phyloP scores from a whole-genome alignment of 2,113 vertebrate species.

The Nycticorax nycticorax region DNA sequence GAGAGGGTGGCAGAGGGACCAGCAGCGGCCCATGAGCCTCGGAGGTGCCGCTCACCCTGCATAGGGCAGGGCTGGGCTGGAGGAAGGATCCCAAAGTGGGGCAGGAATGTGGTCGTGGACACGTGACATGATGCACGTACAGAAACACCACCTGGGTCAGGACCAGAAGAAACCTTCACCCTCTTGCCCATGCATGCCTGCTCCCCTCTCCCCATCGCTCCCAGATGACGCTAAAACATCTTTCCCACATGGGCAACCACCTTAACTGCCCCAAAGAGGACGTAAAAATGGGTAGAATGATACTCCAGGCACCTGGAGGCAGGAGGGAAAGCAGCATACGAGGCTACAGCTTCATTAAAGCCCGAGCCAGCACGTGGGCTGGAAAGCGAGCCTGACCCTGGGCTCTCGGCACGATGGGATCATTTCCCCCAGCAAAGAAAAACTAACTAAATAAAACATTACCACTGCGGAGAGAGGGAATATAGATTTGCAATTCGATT shows the following conservation, averaged over 20 bases:
- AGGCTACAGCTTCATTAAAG: neutral
- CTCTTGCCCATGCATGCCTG: neutral
- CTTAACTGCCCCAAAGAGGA: neutral
- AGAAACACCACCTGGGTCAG: neutral
- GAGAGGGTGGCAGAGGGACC: neutral
- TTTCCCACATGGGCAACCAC: rapidly evolving
- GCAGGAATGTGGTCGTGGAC: rapidly evolving
- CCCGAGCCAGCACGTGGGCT: neutral
- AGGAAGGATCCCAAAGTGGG: neutral
- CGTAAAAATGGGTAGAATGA: neutral
- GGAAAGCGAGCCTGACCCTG: neutral
- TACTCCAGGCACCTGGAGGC: neutral
- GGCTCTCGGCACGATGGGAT: neutral
- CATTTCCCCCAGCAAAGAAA: slow-evolving; percentile 15
- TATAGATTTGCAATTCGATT: slow-evolving; percentile 51
- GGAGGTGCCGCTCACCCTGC: rapidly evolving
- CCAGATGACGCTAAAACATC: neutral
- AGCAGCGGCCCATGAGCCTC: rapidly evolving
- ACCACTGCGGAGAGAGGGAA: neutral
- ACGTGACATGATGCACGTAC: rapidly evolving
- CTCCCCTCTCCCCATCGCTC: neutral
- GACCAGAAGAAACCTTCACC: neutral
- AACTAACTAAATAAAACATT: slow-evolving; percentile 53
- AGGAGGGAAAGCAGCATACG: neutral
- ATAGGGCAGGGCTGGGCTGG: neutral